A percentile compares a stretch with the other conserved stretches of the same genome.
Evolutionary conservation across 2,113 vertebrate genomes (phyloP).

Genomic region (Protobothrops mucrosquamatus): DNA sequence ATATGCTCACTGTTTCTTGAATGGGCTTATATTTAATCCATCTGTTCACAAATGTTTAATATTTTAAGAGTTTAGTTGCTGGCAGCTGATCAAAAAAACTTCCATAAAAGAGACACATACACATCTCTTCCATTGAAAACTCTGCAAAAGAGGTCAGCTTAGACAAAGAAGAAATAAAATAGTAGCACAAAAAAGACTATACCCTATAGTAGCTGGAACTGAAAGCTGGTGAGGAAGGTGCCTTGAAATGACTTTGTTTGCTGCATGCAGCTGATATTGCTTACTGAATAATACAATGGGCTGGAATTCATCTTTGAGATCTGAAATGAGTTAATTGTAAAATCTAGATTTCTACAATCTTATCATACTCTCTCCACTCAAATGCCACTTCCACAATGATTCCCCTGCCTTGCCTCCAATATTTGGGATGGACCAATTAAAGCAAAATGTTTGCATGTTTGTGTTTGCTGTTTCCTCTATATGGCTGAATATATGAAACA

Average conservation of each 20-base stretch:
- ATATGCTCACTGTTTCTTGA: not conserved
- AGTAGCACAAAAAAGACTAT: not conserved
- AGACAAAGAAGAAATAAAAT: not conserved
- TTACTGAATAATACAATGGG: not conserved
- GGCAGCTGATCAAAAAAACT: not conserved
- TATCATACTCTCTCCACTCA: not conserved
- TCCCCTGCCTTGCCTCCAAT: not conserved
- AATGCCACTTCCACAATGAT: not conserved
- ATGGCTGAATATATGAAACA: not conserved
- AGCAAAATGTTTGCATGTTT: not conserved
- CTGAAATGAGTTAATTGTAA: not conserved
- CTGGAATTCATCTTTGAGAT: not conserved
- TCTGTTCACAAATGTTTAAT: constrained; percentile 25
- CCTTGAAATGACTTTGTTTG: not conserved
- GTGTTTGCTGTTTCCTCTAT: not conserved
- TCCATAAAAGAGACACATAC: not conserved
- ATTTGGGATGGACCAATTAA: not conserved
- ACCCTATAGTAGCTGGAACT: not conserved
- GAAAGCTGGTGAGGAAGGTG: not conserved
- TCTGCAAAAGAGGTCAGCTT: fast-evolving
- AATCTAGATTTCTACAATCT: not conserved
- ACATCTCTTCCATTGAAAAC: not conserved
- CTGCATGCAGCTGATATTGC: not conserved
- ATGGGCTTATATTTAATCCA: not conserved
- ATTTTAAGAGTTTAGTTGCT: not conserved